Evolutionary conservation across 2,113 vertebrate genomes (phyloP).

Genomic region (Hyperopisus bebe): DNA sequence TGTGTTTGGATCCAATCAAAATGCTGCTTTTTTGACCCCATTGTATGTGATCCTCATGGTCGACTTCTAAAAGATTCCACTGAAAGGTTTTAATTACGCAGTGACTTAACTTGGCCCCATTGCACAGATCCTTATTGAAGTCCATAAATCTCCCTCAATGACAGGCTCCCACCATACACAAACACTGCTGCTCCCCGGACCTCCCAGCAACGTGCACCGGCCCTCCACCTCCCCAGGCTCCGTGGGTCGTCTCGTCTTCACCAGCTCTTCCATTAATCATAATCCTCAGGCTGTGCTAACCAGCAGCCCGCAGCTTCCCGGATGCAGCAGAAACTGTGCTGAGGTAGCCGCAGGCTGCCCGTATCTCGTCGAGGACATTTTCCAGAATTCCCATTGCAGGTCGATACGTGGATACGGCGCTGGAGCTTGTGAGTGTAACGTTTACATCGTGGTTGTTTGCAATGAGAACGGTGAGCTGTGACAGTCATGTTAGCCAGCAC

Average conservation of each 20-base stretch:
- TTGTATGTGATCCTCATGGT: slow-evolving; percentile 29
- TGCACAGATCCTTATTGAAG: slow-evolving; percentile 47
- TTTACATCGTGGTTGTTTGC: not conserved
- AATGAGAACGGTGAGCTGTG: not conserved
- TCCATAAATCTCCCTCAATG: slow-evolving; percentile 53
- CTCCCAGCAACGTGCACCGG: slow-evolving; percentile 14
- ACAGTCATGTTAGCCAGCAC: not conserved
- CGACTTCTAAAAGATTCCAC: slow-evolving; percentile 53
- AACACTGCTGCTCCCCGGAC: slow-evolving; percentile 31
- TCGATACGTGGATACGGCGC: not conserved
- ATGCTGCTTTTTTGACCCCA: slow-evolving; percentile 25
- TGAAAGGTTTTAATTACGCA: slow-evolving; percentile 58
- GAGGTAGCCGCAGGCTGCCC: not conserved
- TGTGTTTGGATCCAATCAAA: not conserved
- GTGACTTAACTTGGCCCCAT: slow-evolving; percentile 50
- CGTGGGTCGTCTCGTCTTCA: slow-evolving; percentile 25
- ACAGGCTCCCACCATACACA: slow-evolving; percentile 42
- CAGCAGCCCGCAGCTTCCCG: not conserved
- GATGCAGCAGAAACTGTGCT: not conserved
- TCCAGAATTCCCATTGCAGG: not conserved
- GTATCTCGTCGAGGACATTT: not conserved
- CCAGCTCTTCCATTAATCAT: slow-evolving; percentile 36
- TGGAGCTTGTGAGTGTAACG: not conserved
- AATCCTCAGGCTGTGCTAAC: slow-evolving; percentile 21
- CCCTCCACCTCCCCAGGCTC: slow-evolving; percentile 3